phyloP scores from a whole-genome alignment of 2,113 vertebrate species.

The Hystrix brachyura region DNA sequence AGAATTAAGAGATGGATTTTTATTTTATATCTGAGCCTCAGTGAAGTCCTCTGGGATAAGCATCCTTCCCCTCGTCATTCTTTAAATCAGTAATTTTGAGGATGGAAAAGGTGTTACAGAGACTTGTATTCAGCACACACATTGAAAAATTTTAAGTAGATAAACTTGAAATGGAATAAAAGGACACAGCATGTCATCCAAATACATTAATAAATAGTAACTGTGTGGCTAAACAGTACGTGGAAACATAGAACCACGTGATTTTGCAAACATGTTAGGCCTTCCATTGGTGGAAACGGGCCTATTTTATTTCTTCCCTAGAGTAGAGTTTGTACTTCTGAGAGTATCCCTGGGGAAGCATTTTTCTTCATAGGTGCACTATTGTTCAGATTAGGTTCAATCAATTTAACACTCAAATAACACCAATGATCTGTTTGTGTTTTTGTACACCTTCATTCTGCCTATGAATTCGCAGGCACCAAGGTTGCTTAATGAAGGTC shows the following conservation, averaged over 20 bases:
- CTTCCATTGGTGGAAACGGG: conserved; percentile 38
- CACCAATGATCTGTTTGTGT: conserved; percentile 53
- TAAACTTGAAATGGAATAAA: conserved; percentile 63
- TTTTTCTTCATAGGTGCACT: conserved; percentile 49
- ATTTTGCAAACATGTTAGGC: neutral
- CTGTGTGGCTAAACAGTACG: neutral
- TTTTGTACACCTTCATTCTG: conserved; percentile 55
- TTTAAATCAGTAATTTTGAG: neutral
- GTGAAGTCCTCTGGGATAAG: neutral
- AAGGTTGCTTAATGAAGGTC: conserved; percentile 1
- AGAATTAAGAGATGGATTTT: neutral
- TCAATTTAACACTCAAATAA: conserved; percentile 39
- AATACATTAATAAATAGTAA: conserved; percentile 22
- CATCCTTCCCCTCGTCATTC: neutral
- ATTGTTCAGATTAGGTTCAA: conserved; percentile 27
- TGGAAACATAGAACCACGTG: neutral
- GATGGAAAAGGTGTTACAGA: neutral
- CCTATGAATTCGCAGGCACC: conserved; percentile 57
- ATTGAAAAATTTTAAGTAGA: neutral
- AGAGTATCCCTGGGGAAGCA: neutral
- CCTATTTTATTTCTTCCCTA: neutral
- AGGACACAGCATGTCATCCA: neutral
- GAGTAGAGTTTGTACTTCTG: neutral
- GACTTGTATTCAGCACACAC: conserved; percentile 38
- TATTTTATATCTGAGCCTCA: neutral